A percentile compares a stretch with the other conserved stretches of the same genome.
Evolutionary conservation across 92 coral and sea anemone species (phyloP).

Genomic region (Heteractis magnifica): DNA sequence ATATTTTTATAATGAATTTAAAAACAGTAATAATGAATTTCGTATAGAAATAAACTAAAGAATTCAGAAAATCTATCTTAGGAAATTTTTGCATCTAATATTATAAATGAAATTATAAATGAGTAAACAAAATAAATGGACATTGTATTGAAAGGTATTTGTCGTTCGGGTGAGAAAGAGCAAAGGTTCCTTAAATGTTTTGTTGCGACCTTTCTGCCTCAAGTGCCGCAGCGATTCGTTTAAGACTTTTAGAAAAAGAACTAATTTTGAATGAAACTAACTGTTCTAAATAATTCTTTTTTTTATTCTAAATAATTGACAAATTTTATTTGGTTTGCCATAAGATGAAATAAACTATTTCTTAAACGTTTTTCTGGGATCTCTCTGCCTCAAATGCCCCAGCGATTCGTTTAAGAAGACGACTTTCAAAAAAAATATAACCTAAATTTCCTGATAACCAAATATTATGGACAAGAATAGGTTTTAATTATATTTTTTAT

Average conservation of each 20-base stretch:
- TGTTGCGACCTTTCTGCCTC: conserved; percentile 24
- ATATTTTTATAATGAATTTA: background rate
- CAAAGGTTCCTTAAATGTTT: background rate
- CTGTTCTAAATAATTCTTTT: too few relatives aligned
- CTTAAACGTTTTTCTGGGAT: background rate
- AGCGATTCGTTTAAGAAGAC: background rate
- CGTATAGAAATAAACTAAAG: background rate
- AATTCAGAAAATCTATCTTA: background rate
- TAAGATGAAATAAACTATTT: background rate
- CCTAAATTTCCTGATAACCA: background rate
- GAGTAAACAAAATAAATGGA: background rate
- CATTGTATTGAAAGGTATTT: background rate
- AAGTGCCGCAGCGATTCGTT: conserved; percentile 17
- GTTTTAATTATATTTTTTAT: background rate
- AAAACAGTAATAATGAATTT: background rate
- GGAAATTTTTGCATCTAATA: background rate
- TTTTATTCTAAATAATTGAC: too few relatives aligned
- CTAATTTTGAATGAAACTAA: too few relatives aligned
- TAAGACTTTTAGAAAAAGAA: background rate
- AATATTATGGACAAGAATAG: too few relatives aligned
- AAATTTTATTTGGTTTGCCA: too few relatives aligned
- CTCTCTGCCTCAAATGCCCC: conserved; percentile 24
- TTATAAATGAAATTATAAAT: background rate
- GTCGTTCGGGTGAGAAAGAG: background rate
- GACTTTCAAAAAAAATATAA: background rate